Evolutionary conservation across 2,888 invertebrate genomes (phyloP).

Genomic region (Synanthedon formicaeformis): DNA sequence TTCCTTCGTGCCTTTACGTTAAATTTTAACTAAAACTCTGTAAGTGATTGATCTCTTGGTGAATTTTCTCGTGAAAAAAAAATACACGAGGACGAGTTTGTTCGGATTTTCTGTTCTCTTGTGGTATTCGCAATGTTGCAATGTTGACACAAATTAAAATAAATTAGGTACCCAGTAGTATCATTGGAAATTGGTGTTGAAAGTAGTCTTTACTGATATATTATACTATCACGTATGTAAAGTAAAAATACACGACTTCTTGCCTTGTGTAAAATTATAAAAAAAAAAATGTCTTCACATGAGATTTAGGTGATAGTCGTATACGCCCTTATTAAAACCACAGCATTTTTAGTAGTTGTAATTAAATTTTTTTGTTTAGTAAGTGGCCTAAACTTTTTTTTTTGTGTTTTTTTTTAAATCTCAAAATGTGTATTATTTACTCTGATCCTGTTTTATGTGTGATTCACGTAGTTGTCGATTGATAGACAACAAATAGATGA

Average conservation of each 20-base stretch:
- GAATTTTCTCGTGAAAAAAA: too few species aligned
- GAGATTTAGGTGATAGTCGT: conserved; percentile 2
- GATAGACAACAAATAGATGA: neutral
- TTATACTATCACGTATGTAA: conserved; percentile 2
- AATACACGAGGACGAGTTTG: neutral
- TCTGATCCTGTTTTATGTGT: too few species aligned
- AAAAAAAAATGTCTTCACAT: conserved; percentile 9
- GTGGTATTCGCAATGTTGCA: conserved; percentile 4
- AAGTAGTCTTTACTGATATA: conserved; percentile 10
- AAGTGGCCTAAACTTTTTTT: neutral
- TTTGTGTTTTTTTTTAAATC: neutral
- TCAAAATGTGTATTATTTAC: too few species aligned
- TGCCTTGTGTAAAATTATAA: conserved; percentile 26
- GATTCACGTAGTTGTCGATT: too few species aligned
- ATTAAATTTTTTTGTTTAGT: neutral
- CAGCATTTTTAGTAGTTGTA: neutral
- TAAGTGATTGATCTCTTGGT: too few species aligned
- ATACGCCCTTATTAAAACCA: neutral
- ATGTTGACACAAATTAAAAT: conserved; percentile 15
- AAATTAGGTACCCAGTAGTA: conserved; percentile 8
- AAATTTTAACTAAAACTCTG: too few species aligned
- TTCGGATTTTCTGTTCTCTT: neutral
- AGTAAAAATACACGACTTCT: conserved; percentile 23
- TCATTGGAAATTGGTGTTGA: conserved; percentile 15
- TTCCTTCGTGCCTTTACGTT: too few species aligned